Evolutionary conservation across 2,113 vertebrate genomes (phyloP).

Genomic region (Labeo catla): DNA sequence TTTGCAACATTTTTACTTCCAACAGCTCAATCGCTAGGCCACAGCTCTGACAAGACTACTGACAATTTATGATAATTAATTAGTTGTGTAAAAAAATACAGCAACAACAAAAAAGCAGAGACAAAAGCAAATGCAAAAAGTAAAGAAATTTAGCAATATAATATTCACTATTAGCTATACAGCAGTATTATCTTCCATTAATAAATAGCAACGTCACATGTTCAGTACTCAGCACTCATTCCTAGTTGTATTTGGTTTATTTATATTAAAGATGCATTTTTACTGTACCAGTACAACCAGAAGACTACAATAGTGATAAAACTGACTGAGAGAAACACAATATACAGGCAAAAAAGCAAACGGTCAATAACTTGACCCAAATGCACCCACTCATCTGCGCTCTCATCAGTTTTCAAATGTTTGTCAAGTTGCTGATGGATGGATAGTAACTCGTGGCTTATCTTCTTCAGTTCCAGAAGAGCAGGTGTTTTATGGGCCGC

Average conservation of each 20-base stretch:
- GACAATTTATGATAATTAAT: background rate
- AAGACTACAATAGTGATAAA: background rate
- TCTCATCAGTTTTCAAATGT: background rate
- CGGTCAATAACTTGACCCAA: slow-evolving; percentile 25
- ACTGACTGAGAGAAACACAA: slow-evolving; percentile 17
- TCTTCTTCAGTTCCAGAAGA: slow-evolving; percentile 21
- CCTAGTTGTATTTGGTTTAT: background rate
- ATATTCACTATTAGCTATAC: background rate
- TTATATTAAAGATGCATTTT: background rate
- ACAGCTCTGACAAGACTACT: background rate
- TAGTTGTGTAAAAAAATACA: background rate
- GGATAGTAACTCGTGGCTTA: background rate
- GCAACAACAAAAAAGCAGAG: background rate
- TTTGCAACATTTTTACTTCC: background rate
- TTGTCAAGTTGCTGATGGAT: slow-evolving; percentile 4
- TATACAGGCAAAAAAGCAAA: slow-evolving; percentile 10
- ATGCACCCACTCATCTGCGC: background rate
- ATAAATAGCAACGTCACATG: background rate
- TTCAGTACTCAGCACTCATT: background rate
- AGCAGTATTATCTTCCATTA: background rate
- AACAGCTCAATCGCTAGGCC: background rate
- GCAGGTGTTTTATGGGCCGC: background rate
- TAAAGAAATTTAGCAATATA: background rate
- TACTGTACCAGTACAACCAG: background rate
- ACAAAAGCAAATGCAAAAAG: background rate